Base-by-base conservation (phyloP, 2,797 vertebrate genomes). In the Peromyscus melanophrys region DNA sequence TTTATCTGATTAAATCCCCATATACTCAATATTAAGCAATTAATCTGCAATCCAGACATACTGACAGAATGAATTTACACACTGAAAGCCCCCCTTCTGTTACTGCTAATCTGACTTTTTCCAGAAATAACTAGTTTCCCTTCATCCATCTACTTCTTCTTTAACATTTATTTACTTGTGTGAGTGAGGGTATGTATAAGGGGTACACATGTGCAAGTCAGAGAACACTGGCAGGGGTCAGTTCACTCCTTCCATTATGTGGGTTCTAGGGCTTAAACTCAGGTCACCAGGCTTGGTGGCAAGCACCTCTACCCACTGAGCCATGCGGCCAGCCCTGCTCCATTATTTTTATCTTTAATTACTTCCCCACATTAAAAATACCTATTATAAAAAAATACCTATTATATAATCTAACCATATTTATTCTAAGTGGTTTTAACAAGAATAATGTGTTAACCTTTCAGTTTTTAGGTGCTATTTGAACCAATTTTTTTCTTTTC, bases 1-100 rank as follows among this genome's bases (percentile, higher is more conserved):
- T 78, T 92, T 93, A 71, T 95, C 80, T 94, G 49, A 92, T 31
- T 82, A 55, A 93, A 95, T 92, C 61, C 61, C 65, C 90, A 89
- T 75, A 93, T 55, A 92, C 37, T 93, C 34, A 93, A 94, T 95
- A 94, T 75, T 83, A 82, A 92, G 55, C 67, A 82, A 90, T 80
- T 92, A 85, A 92, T 84, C 73, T 92, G 34, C 76, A 93, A 96
- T 80, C n/a, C 16, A 88, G 85, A n/a, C 73, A 82, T 89, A 92
- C 3, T 92, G 49, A 94, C 31, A 95, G 49, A 94, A 94, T 88
- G 93, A 37, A 40, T 87, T 86, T 76, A 80, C 94, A 37, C 57
- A 92, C 81, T 83, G 57, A 92, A 92, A 94, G 63, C 4, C 29
- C 87, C 52, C 77, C 86, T 80, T 55, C 82, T 77, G 21, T 82